Base-by-base conservation (phyloP, 2,888 invertebrate species). In the Erebia epiphron region DNA sequence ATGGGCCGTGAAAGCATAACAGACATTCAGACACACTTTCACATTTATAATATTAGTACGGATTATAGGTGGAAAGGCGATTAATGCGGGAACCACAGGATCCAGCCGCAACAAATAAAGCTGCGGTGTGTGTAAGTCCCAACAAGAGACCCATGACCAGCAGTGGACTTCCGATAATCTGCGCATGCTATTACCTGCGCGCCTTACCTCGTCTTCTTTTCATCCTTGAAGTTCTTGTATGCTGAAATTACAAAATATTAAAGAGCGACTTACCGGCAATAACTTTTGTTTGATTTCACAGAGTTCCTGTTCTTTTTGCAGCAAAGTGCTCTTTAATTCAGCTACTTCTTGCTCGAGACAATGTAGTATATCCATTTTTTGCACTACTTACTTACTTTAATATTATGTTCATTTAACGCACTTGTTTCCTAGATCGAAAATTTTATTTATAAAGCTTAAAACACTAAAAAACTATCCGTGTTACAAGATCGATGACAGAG, bases 271-370 rank as follows among this genome's bases (percentile, higher is more conserved):
- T 75, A 91, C 85, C 67, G 83, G 81, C 71, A 84, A 80, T 77
- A 87, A 86, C 73, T 89, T 85, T 70, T 80, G 85, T 80, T 90
- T 91, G 21, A 94, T 75, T 67, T 81, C 77, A n/a, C 81, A 81
- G 35, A 95, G 82, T 83, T 93, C 85, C 61, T 84, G 79, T 79
- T 95, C 95, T 78, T 95, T 95, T 63, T 83, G 83, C 1, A 79
- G 79, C 69, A 95, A 84, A 67, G 82, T 77, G 75, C 83, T 85
- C 72, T 92, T 93, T 57, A 95, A 83, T 52, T 85, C 83, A 0
- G 79, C 77, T 58, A 95, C 94, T 89, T 95, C 95, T 57, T 84
- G 79, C 76, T 93, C 90, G 73, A 94, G 77, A 63, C 50, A 73
- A 52, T 73, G 73, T 73, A 90, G 79, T 43, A 79, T 77, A 60